Percentiles rank a stretch among this genome's conserved stretches.
Evolutionary conservation across 1,140 invertebrate species (phyloP).

Genomic region (Acromyrmex heyeri): DNA sequence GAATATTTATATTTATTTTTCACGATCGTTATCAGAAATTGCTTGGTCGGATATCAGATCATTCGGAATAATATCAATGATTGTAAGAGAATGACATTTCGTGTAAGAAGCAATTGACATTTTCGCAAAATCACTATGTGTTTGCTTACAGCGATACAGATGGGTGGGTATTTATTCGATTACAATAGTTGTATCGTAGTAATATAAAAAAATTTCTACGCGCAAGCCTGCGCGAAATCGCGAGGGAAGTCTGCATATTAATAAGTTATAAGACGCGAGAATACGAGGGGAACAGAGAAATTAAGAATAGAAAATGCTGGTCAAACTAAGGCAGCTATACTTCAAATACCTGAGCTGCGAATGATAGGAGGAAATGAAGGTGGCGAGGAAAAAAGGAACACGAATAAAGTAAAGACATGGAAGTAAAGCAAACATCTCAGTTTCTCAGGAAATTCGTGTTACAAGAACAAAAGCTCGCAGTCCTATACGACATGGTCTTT

Average conservation of each 20-base stretch:
- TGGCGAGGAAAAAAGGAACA: constrained; percentile 28
- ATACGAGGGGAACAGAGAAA: constrained; percentile 14
- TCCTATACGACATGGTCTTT: not conserved
- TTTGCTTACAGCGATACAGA: not conserved
- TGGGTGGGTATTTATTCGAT: constrained; percentile 28
- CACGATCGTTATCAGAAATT: constrained; percentile 10
- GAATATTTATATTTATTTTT: constrained; percentile 12
- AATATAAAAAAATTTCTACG: constrained; percentile 58
- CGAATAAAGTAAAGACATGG: constrained; percentile 42
- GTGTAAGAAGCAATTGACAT: constrained; percentile 26
- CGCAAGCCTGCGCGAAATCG: constrained; percentile 34
- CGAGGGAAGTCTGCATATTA: constrained; percentile 44
- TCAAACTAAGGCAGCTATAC: constrained; percentile 54
- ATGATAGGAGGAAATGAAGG: constrained; percentile 49
- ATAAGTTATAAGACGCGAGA: constrained; percentile 45
- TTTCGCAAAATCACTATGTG: constrained; percentile 29
- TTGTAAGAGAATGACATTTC: not conserved
- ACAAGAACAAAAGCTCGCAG: constrained; percentile 35
- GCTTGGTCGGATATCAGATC: not conserved
- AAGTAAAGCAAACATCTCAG: constrained; percentile 55
- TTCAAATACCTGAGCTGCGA: constrained; percentile 50
- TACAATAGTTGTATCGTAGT: constrained; percentile 39
- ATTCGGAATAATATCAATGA: constrained; percentile 14
- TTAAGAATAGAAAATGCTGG: constrained; percentile 55
- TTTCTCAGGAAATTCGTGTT: constrained; percentile 49